Evolutionary conservation across 2,113 vertebrate genomes (phyloP), one percentile per base, ranked within the genome.

Genomic region (Mus spicilegus): DNA sequence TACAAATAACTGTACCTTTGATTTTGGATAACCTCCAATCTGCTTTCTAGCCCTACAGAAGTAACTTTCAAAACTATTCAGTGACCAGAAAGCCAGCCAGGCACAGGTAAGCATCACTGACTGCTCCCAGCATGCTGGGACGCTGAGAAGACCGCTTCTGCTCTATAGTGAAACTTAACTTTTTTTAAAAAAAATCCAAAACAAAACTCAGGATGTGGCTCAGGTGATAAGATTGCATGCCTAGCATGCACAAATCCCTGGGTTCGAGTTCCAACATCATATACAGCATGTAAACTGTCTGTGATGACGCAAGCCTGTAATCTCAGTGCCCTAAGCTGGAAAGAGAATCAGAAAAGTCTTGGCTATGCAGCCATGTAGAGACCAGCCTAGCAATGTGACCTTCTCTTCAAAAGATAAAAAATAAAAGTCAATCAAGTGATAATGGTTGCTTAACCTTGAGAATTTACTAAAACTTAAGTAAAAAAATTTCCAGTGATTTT

Each of bases 31-130:
- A 69, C 63, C 56, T 95, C 85, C 70, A 42, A 61, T 89, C 39
- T 33, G 26, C 24, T 54, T 33, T n/a, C 24, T 46, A 65, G 36
- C 51, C 49, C 49, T 19, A 10, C 88, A 46, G 22, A 92, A 13
- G 49, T 80, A 61, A 82, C 58, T 78, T 95, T 63, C 91, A 58
- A 88, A 87, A 95, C n/a, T 82, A 65, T 20, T 87, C 24, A 85
- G 42, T 65, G 77, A 90, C 80, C 84, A 86, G 76, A 82, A 89
- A 86, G 76, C 51, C 24, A 85, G 58, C 7, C 82, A 85, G 82
- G 39, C 26, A 61, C 28, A 16, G 12, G 56, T 56, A 84, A 84
- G n/a, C 24, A 61, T 56, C 22, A 61, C 20, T 42, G 28, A 61
- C 39, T 39, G 58, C 39, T 81, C 54, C 33, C 16, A 82, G 36